Evolutionary conservation across 2,113 vertebrate species (phyloP).

Genomic region (Bothrops jararaca): DNA sequence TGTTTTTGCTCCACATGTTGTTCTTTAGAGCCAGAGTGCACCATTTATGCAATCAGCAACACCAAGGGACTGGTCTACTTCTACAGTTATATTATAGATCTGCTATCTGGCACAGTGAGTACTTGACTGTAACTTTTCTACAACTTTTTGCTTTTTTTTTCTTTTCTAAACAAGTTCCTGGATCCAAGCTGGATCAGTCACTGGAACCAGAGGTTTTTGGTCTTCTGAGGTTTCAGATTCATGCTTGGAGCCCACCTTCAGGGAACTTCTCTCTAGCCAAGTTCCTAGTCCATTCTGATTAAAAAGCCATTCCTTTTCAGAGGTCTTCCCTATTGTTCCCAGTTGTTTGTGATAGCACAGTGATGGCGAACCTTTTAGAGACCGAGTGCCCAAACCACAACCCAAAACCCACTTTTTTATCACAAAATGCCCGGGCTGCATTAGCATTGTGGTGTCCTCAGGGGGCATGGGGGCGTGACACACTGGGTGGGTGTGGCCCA

Average conservation of each 20-base stretch:
- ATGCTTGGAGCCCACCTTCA: no score
- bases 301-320: neutral
- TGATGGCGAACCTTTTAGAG: no score
- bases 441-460: no score
- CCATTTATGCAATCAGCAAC: constrained; percentile 65
- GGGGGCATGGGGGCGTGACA: no score
- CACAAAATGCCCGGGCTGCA: no score
- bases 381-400: no score
- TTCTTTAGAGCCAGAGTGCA: constrained; percentile 74
- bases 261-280: neutral
- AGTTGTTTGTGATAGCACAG: neutral
- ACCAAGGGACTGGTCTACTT: constrained; percentile 80
- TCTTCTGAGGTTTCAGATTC: no score
- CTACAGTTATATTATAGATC: constrained; percentile 83
- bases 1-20: constrained; percentile 18
- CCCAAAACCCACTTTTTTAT: no score
- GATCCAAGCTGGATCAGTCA: no score
- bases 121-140: neutral
- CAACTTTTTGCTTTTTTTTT: neutral
- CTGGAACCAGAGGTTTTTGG: no score
- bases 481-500: no score
- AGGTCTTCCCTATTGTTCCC: neutral
- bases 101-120: constrained; percentile 89
- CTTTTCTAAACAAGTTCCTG: neutral
- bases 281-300: neutral